Evolutionary conservation across 2,888 invertebrate species (phyloP).

Genomic region (Cephonodes hylas): DNA sequence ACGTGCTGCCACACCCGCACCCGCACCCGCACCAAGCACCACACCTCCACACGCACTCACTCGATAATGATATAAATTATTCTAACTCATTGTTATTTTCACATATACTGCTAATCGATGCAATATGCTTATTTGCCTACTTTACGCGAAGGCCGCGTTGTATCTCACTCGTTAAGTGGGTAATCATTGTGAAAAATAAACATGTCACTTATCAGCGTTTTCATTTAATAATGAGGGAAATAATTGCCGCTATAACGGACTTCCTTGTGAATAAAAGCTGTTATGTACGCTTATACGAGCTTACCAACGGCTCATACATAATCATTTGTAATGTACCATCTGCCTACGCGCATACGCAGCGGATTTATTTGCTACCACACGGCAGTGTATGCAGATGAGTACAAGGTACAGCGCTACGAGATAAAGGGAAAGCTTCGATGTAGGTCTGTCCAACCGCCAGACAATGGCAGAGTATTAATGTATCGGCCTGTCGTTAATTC

Average conservation of each 20-base stretch:
- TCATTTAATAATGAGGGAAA: conserved; percentile 21
- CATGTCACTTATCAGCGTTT: not conserved
- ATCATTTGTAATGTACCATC: conserved; percentile 37
- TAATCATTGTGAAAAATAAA: conserved; percentile 20
- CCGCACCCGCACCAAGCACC: conserved; percentile 30
- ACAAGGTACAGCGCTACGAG: not conserved
- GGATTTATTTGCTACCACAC: conserved; percentile 16
- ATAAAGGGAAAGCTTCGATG: conserved; percentile 9
- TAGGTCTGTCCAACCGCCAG: not conserved
- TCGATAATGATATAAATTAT: not conserved
- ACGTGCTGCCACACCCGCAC: conserved; percentile 45
- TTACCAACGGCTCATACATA: conserved; percentile 44
- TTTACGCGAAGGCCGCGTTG: not conserved
- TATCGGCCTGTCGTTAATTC: not conserved
- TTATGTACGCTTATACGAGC: conserved; percentile 34
- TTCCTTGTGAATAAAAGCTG: conserved; percentile 38
- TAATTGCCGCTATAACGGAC: conserved; percentile 22
- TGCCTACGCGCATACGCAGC: conserved; percentile 42
- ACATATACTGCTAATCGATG: not conserved
- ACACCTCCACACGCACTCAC: not conserved
- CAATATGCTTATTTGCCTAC: not conserved
- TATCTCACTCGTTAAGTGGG: not conserved
- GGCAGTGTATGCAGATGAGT: not conserved
- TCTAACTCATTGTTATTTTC: not conserved
- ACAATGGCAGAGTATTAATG: not conserved